A percentile compares a stretch with the other conserved stretches of the same genome.
These are phyloP conservation scores for Lochmaea capreae DNA, from an alignment of 2,888 invertebrate species.

Conservation along the genomic window DNA sequence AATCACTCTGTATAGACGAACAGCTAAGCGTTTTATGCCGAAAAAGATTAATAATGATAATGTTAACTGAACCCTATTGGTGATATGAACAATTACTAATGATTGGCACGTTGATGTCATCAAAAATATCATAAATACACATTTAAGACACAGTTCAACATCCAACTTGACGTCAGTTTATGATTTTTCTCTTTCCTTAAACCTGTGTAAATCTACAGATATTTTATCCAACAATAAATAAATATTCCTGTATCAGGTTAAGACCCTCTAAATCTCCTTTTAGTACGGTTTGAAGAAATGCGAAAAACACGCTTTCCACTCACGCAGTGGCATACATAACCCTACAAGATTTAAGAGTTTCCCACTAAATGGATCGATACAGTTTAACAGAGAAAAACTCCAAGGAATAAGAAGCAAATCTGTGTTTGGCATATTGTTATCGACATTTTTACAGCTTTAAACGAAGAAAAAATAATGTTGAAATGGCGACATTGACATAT, in stretches of 20 bases:
- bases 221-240: background rate
- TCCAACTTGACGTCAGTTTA: too few species aligned
- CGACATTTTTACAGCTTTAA: constrained; percentile 32
- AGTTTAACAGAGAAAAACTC: constrained; percentile 33
- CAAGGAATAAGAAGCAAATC: constrained; percentile 36
- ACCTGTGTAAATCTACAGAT: background rate
- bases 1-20: too few species aligned
- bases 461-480: constrained; percentile 23
- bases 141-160: too few species aligned
- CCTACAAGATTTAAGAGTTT: constrained; percentile 31
- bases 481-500: constrained; percentile 6
- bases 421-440: constrained; percentile 37
- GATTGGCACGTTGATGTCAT: too few species aligned
- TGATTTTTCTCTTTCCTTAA: background rate
- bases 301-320: constrained; percentile 39
- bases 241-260: background rate
- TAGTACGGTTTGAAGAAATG: constrained; percentile 26
- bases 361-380: constrained; percentile 34
- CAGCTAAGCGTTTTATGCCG: too few species aligned
- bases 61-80: too few species aligned
- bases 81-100: too few species aligned
- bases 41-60: too few species aligned
- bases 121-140: too few species aligned
- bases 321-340: constrained; percentile 37
- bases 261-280: background rate